phyloP scores from a whole-genome alignment of 1,140 invertebrate genomes.

The Luehdorfia chinensis region DNA sequence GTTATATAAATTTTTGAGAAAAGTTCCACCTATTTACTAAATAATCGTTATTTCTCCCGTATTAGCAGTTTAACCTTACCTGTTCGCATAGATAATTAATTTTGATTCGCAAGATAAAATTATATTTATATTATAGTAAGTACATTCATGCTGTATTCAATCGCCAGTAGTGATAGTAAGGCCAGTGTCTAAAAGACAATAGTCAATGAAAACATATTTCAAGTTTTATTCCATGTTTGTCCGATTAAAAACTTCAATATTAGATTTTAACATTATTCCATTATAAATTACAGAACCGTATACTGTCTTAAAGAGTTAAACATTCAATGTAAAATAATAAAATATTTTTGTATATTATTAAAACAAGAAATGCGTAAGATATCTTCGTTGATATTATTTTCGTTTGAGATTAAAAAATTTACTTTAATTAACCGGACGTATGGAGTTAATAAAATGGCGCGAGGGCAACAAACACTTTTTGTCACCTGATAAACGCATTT shows the following conservation, averaged over 20 bases:
- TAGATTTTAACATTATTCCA: slow-evolving; percentile 10
- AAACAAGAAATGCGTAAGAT: slow-evolving; percentile 15
- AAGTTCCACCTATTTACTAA: too few species aligned
- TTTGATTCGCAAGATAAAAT: slow-evolving; percentile 1
- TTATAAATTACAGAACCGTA: background rate
- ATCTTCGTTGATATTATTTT: slow-evolving; percentile 21
- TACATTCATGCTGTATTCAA: slow-evolving; percentile 16
- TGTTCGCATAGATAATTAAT: slow-evolving; percentile 6
- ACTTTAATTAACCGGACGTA: too few species aligned
- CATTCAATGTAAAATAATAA: slow-evolving; percentile 11
- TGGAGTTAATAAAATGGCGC: too few species aligned
- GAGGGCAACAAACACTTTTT: too few species aligned
- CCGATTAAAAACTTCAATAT: slow-evolving; percentile 18
- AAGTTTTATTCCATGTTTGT: slow-evolving; percentile 18
- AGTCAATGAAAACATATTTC: slow-evolving; percentile 23
- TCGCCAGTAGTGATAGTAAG: slow-evolving; percentile 37
- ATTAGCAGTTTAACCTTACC: slow-evolving; percentile 15
- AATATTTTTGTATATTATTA: slow-evolving; percentile 26
- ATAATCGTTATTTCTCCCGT: too few species aligned
- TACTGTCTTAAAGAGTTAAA: background rate
- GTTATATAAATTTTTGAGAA: too few species aligned
- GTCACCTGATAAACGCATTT: too few species aligned
- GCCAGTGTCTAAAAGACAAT: slow-evolving; percentile 37
- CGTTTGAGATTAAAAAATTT: background rate
- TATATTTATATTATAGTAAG: slow-evolving; percentile 9